Base-by-base conservation (phyloP, 2,888 invertebrate genomes). In the Drosophila meridiana region DNA sequence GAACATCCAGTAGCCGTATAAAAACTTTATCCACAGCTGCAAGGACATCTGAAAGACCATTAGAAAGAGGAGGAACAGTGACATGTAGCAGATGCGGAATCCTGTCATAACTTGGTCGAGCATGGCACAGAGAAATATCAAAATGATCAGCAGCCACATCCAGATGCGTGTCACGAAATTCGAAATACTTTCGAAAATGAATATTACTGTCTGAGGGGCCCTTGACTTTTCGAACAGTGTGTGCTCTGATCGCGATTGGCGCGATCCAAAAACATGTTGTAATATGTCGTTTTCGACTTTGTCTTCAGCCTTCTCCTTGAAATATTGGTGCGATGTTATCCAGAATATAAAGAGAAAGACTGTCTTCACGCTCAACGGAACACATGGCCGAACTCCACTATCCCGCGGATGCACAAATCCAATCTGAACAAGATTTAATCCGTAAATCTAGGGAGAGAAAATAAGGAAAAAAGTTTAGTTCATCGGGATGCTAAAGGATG, bases 61-160 rank as follows among this genome's bases (percentile, higher is more conserved):
- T 83, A 99, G 95, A 92, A 99, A 98, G 67, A 97, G 94, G 56
- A 99, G 95, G 93, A 99, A 99, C 61, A 99, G 95, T 69, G 97
- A 96, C 98, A 99, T 99, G 93, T 99, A 99, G 82, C 99, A 96
- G 87, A 99, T 98, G 69, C 98, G 95, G 94, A 99, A 99, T 76
- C 97, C 96, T 34, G 98, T 98, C 95, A 99, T 98, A 72, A 96
- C 94, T 57, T 96, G 95, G n/a, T 98, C 98, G 34, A 97, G 96
- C 90, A 98, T 96, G 26, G 98, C 98, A 90, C 99, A 98, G 13
- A 97, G 95, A 93, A 99, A 97, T 70, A 99, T 95, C 94, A 98
- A 97, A 76, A 97, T 95, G 32, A 97, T 97, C 11, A 99, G 97
- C 57, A 99, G 95, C 94, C 98, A 98, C 91, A 99, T 99, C 99